These are phyloP conservation scores for Pandion haliaetus DNA, from an alignment of 2,113 vertebrate species.

Conservation along the genomic window DNA sequence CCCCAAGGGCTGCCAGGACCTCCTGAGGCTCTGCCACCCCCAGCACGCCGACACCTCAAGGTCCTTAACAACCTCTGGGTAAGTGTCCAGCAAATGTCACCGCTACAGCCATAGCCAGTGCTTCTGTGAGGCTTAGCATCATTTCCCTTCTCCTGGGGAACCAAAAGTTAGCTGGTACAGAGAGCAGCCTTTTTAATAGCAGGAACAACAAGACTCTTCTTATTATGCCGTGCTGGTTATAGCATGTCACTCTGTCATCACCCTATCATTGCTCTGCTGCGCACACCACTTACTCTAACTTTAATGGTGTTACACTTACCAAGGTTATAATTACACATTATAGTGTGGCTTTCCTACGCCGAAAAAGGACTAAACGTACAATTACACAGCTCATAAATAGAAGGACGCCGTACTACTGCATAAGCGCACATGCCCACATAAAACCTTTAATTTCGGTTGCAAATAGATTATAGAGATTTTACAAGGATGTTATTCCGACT, in stretches of 20 bases:
- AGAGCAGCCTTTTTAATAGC: not conserved
- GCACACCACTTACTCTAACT: not conserved
- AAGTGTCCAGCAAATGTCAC: not conserved
- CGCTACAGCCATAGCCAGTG: accelerated
- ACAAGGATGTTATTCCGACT: not conserved
- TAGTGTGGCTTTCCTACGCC: not conserved
- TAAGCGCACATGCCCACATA: not conserved
- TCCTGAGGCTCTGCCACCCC: not conserved
- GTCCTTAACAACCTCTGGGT: not conserved
- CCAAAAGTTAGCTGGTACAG: not conserved
- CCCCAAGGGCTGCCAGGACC: not conserved
- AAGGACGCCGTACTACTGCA: not conserved
- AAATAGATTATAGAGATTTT: constrained; percentile 3
- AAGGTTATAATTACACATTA: constrained; percentile 63
- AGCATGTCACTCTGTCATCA: constrained; percentile 58
- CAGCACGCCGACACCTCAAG: accelerated
- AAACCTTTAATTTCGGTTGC: constrained; percentile 24
- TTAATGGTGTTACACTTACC: constrained; percentile 32
- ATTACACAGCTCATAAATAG: constrained; percentile 63
- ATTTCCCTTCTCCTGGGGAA: not conserved
- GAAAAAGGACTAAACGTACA: not conserved
- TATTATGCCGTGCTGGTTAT: constrained; percentile 26
- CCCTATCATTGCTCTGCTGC: constrained; percentile 7
- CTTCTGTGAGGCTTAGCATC: not conserved
- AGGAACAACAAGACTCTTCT: constrained; percentile 26